Base-by-base conservation (phyloP, 2,797 vertebrate genomes). In the Melanotaenia boesemani region DNA sequence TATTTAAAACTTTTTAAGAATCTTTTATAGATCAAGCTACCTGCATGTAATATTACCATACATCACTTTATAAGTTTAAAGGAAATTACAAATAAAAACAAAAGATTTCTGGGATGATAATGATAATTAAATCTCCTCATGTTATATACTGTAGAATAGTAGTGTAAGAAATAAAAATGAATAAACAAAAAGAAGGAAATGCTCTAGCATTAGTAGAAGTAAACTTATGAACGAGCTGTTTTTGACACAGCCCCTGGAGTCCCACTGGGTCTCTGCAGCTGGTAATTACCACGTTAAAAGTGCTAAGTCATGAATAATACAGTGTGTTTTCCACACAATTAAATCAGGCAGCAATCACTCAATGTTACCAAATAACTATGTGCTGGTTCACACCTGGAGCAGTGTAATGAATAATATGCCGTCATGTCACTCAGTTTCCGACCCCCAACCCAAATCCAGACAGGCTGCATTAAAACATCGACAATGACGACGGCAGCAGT, bases 281-380 rank as follows among this genome's bases (percentile, higher is more conserved):
- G 85, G 89, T 94, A 94, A 94, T 95, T 94, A 95, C 93, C 85
- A 90, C 81, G 92, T 90, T 94, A 92, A 91, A 89, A 89, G 93
- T 93, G 92, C 82, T 90, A 85, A 73, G 73, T 74, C 86, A 94
- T 95, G 92, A 95, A 95, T 95, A 90, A 95, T 92, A 92, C 94
- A 95, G 93, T 92, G 93, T 89, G 92, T 77, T 84, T 86, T 68
- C 88, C 77, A 89, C 88, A 91, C 91, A 90, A 94, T 95, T 91
- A 94, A 94, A 92, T 90, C 87, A 82, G 85, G 88, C 93, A 92
- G 89, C 92, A 92, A 93, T 94, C 91, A 93, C 85, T 90, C 90
- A 92, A 94, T 94, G 93, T 94, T 94, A 95, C 90, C 90, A 94
- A 94, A 95, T 95, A 94, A 92, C 88, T 90, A 88, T 85, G 89